Base-by-base conservation (phyloP, 2,113 vertebrate species). In the Oophaga pumilio region DNA sequence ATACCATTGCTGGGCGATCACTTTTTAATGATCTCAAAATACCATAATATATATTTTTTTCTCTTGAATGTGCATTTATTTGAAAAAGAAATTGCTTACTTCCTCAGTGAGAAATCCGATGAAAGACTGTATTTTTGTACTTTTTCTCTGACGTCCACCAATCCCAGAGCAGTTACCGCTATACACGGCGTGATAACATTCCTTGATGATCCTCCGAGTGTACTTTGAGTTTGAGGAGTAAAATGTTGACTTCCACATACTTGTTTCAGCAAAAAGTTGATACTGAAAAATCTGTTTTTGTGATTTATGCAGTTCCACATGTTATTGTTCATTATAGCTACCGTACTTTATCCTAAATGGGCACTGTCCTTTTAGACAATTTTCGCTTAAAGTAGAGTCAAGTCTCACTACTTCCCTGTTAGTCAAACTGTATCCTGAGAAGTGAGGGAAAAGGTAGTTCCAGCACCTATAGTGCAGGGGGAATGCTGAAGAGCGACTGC, bases 91-190 rank as follows among this genome's bases (percentile, higher is more conserved):
- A 69, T 69, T 26, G n/a, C 66, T 43, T 13, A 69, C 53, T 50
- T 77, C 66, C 77, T 81, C 22, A 74, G 53, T 81, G 59, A 59
- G 62, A 76, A 53, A 62, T 50, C 18, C 73, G 78, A n/a, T 87
- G 77, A 86, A 86, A 68, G 62, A 17, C 56, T 71, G 50, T 79
- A 68, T 14, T 69, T 77, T 79, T 76, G 8, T 71, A 52, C 20
- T 33, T 69, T 86, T 43, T 43, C 33, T 43, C 33, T 43, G 33
- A 52, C 17, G 53, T 26, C 12, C 10, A 24, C 20, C 59, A 66
- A 66, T 52, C 80, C 53, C 5, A 60, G 56, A 33, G 11, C 24
- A 26, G 24, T 80, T 80, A 33, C 33, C 77, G 20, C 17, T 80
- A 80, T 78, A 26, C 12, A 11, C n/a, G 11, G n/a, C 13, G 15